Percentiles rank a stretch among this genome's conserved stretches.
Conservation (phyloP, 2,797 vertebrate species). For the Cynopterus sphinx region DNA sequence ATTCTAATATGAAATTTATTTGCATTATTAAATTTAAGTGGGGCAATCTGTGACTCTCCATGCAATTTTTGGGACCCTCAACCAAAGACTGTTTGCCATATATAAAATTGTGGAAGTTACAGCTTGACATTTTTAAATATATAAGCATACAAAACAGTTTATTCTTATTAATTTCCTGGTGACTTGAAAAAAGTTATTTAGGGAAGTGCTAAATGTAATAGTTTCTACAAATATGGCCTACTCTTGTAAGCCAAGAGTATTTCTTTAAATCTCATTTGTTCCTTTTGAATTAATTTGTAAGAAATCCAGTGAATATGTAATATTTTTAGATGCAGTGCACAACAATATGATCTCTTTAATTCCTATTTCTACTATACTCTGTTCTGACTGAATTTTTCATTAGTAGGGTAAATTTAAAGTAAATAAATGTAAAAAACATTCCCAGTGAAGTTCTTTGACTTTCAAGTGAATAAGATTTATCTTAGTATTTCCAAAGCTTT, state of each 20-base stretch:
- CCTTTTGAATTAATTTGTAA: neutral
- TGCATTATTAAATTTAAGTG: conserved; percentile 79
- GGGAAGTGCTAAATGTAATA: conserved; percentile 37
- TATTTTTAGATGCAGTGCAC: neutral
- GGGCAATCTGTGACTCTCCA: conserved; percentile 66
- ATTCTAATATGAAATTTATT: conserved; percentile 78
- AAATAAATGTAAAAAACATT: neutral
- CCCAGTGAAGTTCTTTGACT: neutral
- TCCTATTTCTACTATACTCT: neutral
- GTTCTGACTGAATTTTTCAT: neutral
- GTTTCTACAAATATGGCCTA: conserved; percentile 35
- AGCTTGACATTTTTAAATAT: neutral
- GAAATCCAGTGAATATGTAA: neutral
- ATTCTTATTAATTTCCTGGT: conserved; percentile 52
- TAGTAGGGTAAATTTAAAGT: conserved; percentile 20
- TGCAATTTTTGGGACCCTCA: conserved; percentile 48
- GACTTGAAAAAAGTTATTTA: conserved; percentile 36
- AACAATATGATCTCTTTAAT: neutral
- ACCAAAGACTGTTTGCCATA: conserved; percentile 58
- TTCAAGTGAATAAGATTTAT: conserved; percentile 1
- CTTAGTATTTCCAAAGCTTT: conserved; percentile 6
- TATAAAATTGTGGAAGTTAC: conserved; percentile 31
- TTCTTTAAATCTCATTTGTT: conserved; percentile 24
- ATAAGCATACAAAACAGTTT: conserved; percentile 32
- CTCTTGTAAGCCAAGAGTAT: neutral